A percentile compares a stretch with the other conserved stretches of the same genome.
These are phyloP conservation scores for Megalops atlanticus DNA, from an alignment of 2,113 vertebrate species.

Conservation along the genomic window DNA sequence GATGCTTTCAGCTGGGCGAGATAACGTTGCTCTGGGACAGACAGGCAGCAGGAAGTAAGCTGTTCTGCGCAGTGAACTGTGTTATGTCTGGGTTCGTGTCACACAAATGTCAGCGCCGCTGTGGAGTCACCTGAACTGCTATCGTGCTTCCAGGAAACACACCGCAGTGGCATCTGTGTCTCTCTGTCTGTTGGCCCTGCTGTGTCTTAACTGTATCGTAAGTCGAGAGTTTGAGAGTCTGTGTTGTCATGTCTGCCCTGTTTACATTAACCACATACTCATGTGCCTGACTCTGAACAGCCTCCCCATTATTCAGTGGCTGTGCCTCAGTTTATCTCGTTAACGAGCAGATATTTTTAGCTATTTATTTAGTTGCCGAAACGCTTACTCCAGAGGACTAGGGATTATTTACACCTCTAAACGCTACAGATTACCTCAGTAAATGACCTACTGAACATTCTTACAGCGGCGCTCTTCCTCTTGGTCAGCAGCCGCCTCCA, in stretches of 20 bases:
- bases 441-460: too few relatives aligned
- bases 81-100: slow-evolving; percentile 54
- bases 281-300: background rate
- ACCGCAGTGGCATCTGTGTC: too few relatives aligned
- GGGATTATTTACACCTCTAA: too few relatives aligned
- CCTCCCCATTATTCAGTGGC: background rate
- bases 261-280: background rate
- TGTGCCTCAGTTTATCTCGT: background rate
- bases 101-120: slow-evolving; percentile 51
- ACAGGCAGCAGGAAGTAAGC: slow-evolving; percentile 59
- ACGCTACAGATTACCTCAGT: too few relatives aligned
- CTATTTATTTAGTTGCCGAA: too few relatives aligned
- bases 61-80: slow-evolving; percentile 58
- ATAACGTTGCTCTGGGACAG: background rate
- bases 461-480: too few relatives aligned
- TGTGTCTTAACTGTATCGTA: too few relatives aligned
- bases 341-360: background rate
- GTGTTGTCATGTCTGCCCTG: background rate
- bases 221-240: background rate
- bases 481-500: too few relatives aligned
- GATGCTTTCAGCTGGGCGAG: too few relatives aligned
- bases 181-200: too few relatives aligned
- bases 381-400: too few relatives aligned
- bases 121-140: slow-evolving; percentile 65
- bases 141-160: slow-evolving; percentile 36